Conservation (phyloP, 2,888 invertebrate genomes). For the Yponomeuta evonymella region DNA sequence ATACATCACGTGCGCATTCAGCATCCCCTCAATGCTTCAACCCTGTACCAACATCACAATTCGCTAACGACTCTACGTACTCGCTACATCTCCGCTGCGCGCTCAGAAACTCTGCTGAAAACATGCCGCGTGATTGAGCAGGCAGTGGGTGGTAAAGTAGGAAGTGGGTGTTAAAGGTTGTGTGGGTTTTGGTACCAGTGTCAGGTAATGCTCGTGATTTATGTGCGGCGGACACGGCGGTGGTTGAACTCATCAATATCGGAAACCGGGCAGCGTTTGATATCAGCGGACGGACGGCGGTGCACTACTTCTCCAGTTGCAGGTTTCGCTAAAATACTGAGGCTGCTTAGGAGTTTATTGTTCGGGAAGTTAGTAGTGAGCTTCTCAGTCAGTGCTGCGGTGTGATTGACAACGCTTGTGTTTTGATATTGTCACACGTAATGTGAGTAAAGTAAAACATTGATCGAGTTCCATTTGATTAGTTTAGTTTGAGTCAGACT, state of each 20-base stretch:
- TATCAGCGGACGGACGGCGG: conserved; percentile 30
- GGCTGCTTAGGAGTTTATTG: not conserved
- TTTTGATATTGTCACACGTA: too few relatives aligned
- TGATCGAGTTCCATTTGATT: not conserved
- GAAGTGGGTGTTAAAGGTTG: conserved; percentile 1
- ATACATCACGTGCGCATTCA: conserved; percentile 36
- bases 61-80: not conserved
- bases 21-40: conserved; percentile 32
- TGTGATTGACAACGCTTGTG: too few relatives aligned
- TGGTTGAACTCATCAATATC: conserved; percentile 54
- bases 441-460: too few relatives aligned
- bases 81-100: not conserved
- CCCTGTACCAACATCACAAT: conserved; percentile 15
- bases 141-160: not conserved
- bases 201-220: conserved; percentile 57
- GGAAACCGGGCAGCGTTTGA: conserved; percentile 46
- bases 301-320: not conserved
- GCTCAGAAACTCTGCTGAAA: not conserved
- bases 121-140: not conserved
- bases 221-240: conserved; percentile 41
- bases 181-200: conserved; percentile 21
- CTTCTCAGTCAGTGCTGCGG: too few relatives aligned
- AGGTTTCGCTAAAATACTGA: not conserved
- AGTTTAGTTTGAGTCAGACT: not conserved
- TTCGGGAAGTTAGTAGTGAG: too few relatives aligned